These are phyloP conservation scores for Darwinula stevensoni DNA, from an alignment of 2,888 invertebrate species.

Conservation along the genomic window DNA sequence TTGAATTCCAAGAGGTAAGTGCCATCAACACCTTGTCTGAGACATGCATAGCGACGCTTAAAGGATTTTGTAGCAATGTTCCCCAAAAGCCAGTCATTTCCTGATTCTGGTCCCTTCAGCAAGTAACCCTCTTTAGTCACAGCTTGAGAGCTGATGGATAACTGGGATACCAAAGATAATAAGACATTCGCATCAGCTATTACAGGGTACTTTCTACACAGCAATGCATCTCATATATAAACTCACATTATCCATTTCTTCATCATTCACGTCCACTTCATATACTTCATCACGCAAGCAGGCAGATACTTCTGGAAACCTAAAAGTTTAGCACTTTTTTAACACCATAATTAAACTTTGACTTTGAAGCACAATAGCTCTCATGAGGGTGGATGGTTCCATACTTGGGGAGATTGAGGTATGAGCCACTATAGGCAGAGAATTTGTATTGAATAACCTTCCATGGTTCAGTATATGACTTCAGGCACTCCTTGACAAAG, in stretches of 20 bases:
- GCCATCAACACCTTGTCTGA: conserved; percentile 62
- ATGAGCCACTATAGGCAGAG: conserved; percentile 54
- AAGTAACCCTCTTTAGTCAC: conserved; percentile 71
- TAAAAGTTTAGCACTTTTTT: too few species aligned
- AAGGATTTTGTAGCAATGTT: conserved; percentile 76
- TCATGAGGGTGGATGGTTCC: too few species aligned
- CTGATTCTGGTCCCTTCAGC: conserved; percentile 68
- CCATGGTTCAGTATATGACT: conserved; percentile 58
- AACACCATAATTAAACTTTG: too few species aligned
- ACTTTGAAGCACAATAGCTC: too few species aligned
- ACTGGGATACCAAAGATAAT: conserved; percentile 8
- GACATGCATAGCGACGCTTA: conserved; percentile 61
- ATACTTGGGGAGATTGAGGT: conserved; percentile 54
- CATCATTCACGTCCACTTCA: conserved; percentile 57
- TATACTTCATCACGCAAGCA: too few species aligned
- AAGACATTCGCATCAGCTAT: too few species aligned
- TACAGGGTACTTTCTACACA: too few species aligned
- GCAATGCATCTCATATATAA: too few species aligned
- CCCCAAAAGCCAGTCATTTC: conserved; percentile 62
- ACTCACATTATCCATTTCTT: conserved; percentile 38
- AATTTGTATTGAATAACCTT: conserved; percentile 75
- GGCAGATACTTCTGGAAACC: too few species aligned
- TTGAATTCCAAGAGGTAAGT: conserved; percentile 69
- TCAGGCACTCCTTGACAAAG: conserved; percentile 33
- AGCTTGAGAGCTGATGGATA: conserved; percentile 20